phyloP scores from a whole-genome alignment of 2,797 vertebrate genomes.

The Otus scops region DNA sequence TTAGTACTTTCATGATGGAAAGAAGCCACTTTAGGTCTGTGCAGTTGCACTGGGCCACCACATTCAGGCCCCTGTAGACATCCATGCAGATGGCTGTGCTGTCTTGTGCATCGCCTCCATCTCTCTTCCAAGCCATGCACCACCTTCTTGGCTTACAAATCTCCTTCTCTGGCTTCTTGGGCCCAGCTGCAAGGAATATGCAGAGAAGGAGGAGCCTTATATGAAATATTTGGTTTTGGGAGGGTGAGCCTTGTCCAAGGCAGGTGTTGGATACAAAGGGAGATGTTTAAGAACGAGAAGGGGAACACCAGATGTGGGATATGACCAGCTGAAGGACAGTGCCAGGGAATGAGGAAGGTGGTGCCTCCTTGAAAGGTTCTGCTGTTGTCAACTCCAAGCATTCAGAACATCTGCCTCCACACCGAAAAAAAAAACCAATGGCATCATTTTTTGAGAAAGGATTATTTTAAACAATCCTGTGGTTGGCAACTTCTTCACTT shows the following conservation, averaged over 20 bases:
- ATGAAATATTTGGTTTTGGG: accelerated
- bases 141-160: neutral
- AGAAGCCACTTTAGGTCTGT: neutral
- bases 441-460: neutral
- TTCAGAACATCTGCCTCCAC: neutral
- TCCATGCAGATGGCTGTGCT: neutral
- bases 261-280: neutral
- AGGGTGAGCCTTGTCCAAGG: neutral
- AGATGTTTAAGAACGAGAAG: neutral
- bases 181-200: neutral
- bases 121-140: neutral
- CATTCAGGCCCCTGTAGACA: neutral
- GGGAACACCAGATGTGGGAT: neutral
- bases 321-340: neutral
- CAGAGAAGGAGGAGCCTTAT: neutral
- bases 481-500: neutral
- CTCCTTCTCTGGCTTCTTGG: neutral
- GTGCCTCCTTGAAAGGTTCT: neutral
- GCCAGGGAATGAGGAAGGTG: neutral
- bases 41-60: neutral
- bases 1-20: neutral
- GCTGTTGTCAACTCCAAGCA: neutral
- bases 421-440: neutral
- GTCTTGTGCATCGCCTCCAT: neutral
- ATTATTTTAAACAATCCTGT: neutral